phyloP scores from a whole-genome alignment of 2,888 invertebrate genomes.

The Hemicrepidius hirtus region DNA sequence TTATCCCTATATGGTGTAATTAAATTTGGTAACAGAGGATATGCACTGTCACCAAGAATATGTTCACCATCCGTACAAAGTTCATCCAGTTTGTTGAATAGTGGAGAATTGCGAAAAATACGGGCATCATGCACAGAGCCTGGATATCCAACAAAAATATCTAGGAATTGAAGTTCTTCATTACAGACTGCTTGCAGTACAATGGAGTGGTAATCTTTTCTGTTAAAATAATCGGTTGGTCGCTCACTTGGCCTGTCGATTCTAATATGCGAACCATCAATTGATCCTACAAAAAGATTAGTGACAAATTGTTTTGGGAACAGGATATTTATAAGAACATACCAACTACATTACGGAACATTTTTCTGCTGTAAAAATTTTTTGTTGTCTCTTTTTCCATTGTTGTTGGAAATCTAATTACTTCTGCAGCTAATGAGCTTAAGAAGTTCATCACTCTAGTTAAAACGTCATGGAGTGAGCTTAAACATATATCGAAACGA shows the following conservation, averaged over 20 bases:
- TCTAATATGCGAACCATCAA: slow-evolving; percentile 10
- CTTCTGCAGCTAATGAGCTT: background rate
- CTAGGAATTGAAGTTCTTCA: too few species aligned
- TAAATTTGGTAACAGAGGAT: slow-evolving; percentile 21
- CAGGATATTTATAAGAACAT: background rate
- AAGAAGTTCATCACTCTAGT: slow-evolving; percentile 19
- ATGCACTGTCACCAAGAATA: slow-evolving; percentile 48
- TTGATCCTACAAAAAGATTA: background rate
- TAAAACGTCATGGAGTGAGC: slow-evolving; percentile 10
- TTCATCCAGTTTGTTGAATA: slow-evolving; percentile 16
- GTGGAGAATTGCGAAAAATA: slow-evolving; percentile 25
- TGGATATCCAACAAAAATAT: too few species aligned
- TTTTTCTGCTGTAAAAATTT: background rate
- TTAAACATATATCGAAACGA: slow-evolving; percentile 28
- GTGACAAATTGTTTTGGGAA: background rate
- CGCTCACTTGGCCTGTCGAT: slow-evolving; percentile 6
- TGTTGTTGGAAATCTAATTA: slow-evolving; percentile 12
- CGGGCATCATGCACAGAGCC: slow-evolving; percentile 42
- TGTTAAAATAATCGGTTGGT: slow-evolving; percentile 32
- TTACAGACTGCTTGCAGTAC: slow-evolving; percentile 35
- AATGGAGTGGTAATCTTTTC: slow-evolving; percentile 29
- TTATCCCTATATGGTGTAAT: slow-evolving; percentile 45
- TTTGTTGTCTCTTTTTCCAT: slow-evolving; percentile 4
- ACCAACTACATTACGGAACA: background rate
- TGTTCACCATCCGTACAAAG: slow-evolving; percentile 4